A percentile compares a stretch with the other conserved stretches of the same genome.
Evolutionary conservation across 2,888 invertebrate genomes (phyloP).

Genomic region (Altica lythri): DNA sequence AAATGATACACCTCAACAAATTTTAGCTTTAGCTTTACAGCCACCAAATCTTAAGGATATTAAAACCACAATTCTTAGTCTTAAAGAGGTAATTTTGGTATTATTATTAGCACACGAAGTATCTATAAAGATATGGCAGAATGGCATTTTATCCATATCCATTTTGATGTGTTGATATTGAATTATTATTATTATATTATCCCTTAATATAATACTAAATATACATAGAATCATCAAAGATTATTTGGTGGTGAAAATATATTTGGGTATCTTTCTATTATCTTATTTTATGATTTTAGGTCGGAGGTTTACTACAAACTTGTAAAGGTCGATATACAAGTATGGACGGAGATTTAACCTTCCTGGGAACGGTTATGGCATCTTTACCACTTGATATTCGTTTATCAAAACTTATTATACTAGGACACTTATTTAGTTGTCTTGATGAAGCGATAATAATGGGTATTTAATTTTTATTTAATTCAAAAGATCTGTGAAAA

Average conservation of each 20-base stretch:
- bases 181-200: too few relatives aligned
- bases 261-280: too few relatives aligned
- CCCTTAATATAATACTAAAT: too few relatives aligned
- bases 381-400: constrained; percentile 81
- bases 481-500: constrained; percentile 21
- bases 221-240: too few relatives aligned
- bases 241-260: too few relatives aligned
- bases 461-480: constrained; percentile 59
- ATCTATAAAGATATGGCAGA: too few relatives aligned
- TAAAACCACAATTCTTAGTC: constrained; percentile 75
- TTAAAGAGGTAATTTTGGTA: constrained; percentile 71
- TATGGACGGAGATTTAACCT: constrained; percentile 84
- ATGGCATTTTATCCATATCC: too few relatives aligned
- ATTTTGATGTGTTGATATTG: too few relatives aligned
- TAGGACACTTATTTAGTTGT: constrained; percentile 85
- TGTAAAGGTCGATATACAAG: constrained; percentile 51
- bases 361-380: constrained; percentile 82
- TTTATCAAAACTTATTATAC: constrained; percentile 79
- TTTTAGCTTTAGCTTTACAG: constrained; percentile 83
- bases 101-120: too few relatives aligned
- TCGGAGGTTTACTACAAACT: constrained; percentile 77
- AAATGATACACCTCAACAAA: constrained; percentile 74
- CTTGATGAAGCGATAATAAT: constrained; percentile 86
- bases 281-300: too few relatives aligned
- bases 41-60: constrained; percentile 86